Conservation (phyloP, 2,113 vertebrate genomes). For the Sceloporus tristichus region DNA sequence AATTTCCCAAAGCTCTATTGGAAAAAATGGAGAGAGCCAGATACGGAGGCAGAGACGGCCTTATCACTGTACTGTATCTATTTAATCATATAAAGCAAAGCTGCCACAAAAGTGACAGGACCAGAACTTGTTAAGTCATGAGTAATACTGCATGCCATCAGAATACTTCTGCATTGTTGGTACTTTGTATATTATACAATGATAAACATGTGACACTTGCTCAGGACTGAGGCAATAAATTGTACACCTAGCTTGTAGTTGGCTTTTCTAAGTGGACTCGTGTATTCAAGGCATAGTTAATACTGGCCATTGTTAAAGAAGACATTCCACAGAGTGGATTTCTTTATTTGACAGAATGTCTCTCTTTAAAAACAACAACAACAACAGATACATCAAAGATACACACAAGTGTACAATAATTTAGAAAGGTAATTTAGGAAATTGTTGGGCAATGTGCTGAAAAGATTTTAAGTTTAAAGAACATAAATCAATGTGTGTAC, state of each 20-base stretch:
- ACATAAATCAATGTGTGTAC: too few species aligned
- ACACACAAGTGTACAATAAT: too few species aligned
- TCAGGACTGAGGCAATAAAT: conserved; percentile 73
- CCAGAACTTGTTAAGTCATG: conserved; percentile 60
- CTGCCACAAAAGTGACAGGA: conserved; percentile 69
- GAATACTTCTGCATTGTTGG: conserved; percentile 55
- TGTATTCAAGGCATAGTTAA: too few species aligned
- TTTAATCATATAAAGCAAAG: conserved; percentile 59
- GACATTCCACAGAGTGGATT: conserved; percentile 30
- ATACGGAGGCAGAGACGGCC: conserved; percentile 15
- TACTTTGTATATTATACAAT: conserved; percentile 64
- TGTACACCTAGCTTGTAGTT: conserved; percentile 30
- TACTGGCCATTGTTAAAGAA: conserved; percentile 45
- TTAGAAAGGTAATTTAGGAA: too few species aligned
- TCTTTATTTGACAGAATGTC: too few species aligned
- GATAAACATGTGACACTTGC: conserved; percentile 70
- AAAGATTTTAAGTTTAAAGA: too few species aligned
- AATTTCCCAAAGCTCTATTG: too few species aligned
- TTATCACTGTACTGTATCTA: conserved; percentile 31
- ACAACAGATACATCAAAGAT: too few species aligned
- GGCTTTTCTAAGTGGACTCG: background rate
- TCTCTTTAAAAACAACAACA: too few species aligned
- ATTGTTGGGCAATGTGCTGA: too few species aligned
- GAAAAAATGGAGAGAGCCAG: background rate
- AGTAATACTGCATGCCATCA: conserved; percentile 70